These are phyloP conservation scores for Zaprionus obscuricornis DNA, from an alignment of 2,888 invertebrate genomes.

Conservation along the genomic window DNA sequence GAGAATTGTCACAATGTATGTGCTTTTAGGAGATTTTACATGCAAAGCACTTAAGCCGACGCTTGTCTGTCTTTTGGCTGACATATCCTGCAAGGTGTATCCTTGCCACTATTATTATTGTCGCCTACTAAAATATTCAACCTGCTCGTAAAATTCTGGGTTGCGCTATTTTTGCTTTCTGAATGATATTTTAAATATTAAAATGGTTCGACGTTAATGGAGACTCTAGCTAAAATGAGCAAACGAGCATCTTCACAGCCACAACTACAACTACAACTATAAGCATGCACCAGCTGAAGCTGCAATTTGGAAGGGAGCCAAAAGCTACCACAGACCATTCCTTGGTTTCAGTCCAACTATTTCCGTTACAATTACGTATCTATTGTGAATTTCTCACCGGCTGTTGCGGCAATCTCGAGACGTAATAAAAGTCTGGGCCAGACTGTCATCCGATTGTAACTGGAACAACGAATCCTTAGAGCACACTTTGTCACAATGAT, in stretches of 20 bases:
- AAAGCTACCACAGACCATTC: slow-evolving; percentile 14
- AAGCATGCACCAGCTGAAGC: slow-evolving; percentile 21
- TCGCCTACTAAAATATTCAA: slow-evolving; percentile 7
- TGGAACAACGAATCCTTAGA: slow-evolving; percentile 16
- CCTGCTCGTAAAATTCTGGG: not conserved
- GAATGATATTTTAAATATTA: slow-evolving; percentile 39
- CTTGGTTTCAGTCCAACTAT: slow-evolving; percentile 40
- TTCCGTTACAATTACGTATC: slow-evolving; percentile 44
- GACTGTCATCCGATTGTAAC: slow-evolving; percentile 5
- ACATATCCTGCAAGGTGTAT: not conserved
- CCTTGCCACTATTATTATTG: not conserved
- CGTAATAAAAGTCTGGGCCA: slow-evolving; percentile 43
- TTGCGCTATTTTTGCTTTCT: not conserved
- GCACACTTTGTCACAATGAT: slow-evolving; percentile 32
- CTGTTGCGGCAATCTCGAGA: slow-evolving; percentile 39
- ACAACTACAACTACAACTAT: slow-evolving; percentile 32
- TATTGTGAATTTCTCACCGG: slow-evolving; percentile 36
- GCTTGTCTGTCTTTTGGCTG: no score
- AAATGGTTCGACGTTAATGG: slow-evolving; percentile 21
- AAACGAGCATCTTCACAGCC: not conserved
- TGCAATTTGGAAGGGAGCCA: slow-evolving; percentile 45
- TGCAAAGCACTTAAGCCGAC: not conserved
- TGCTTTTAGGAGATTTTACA: not conserved
- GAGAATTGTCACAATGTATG: not conserved
- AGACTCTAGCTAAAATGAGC: not conserved